Evolutionary conservation across 2,888 invertebrate species (phyloP).

Genomic region (Auanema freiburgensis): DNA sequence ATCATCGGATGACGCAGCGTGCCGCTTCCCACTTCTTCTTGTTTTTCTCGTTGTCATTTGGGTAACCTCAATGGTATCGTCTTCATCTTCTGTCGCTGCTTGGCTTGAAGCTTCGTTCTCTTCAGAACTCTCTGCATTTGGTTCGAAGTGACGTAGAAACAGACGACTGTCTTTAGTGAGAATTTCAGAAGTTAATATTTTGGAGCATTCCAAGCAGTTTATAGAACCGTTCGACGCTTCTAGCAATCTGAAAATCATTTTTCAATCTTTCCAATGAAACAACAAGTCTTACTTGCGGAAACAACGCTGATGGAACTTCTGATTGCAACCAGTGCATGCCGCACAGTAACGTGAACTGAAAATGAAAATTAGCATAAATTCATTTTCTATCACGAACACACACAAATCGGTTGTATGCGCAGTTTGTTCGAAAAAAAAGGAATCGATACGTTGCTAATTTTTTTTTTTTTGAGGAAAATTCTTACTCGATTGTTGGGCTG

Average conservation of each 20-base stretch:
- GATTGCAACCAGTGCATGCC: conserved; percentile 21
- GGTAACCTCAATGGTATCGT: too few relatives aligned
- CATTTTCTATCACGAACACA: neutral
- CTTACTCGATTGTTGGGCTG: neutral
- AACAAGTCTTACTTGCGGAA: conserved; percentile 22
- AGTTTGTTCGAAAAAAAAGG: neutral
- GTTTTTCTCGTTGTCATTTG: too few relatives aligned
- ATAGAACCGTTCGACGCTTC: neutral
- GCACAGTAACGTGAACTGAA: conserved; percentile 17
- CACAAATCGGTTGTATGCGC: neutral
- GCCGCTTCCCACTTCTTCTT: too few relatives aligned
- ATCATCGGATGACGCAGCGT: too few relatives aligned
- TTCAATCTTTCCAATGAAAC: neutral
- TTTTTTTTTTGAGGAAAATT: neutral
- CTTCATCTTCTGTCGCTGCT: too few relatives aligned
- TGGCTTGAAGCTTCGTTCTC: too few relatives aligned
- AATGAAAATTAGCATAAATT: conserved; percentile 3
- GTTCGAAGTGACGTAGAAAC: too few relatives aligned
- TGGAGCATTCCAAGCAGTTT: neutral
- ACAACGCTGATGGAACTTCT: conserved; percentile 22
- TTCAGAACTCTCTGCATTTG: too few relatives aligned
- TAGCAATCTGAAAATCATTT: too few relatives aligned
- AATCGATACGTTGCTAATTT: neutral
- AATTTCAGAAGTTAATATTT: neutral
- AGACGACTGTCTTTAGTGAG: too few relatives aligned